Percentiles rank a stretch among this genome's conserved stretches.
These are phyloP conservation scores for Drosophila neotestacea DNA, from an alignment of 2,888 invertebrate species.

Conservation along the genomic window DNA sequence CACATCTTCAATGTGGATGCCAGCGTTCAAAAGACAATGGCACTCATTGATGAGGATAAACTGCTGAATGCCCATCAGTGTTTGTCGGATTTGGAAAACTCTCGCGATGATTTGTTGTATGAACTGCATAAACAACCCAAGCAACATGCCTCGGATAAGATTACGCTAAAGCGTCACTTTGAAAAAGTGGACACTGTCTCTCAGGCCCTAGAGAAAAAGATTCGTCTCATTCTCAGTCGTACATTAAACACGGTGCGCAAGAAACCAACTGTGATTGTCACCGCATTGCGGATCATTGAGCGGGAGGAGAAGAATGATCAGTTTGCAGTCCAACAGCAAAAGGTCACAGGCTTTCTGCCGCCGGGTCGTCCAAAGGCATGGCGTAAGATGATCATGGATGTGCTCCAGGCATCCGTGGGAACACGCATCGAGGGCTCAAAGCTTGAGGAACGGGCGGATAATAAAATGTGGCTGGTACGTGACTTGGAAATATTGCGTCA, in stretches of 20 bases:
- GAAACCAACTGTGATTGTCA: conserved; percentile 97
- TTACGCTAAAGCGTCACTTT: conserved; percentile 97
- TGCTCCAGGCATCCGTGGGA: conserved; percentile 91
- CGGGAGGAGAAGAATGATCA: conserved; percentile 98
- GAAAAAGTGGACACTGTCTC: conserved; percentile 97
- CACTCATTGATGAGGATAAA: conserved; percentile 97
- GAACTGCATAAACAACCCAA: conserved; percentile 97
- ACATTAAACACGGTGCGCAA: conserved; percentile 97
- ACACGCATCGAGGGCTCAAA: conserved; percentile 97
- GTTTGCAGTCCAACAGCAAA: conserved; percentile 89
- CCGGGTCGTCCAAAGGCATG: conserved; percentile 97
- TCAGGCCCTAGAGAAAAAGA: conserved; percentile 94
- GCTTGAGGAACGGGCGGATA: conserved; percentile 94
- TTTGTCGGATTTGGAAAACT: conserved; percentile 97
- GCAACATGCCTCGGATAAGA: conserved; percentile 93
- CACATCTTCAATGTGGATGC: conserved; percentile 99
- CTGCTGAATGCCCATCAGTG: conserved; percentile 97
- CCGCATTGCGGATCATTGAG: conserved; percentile 97
- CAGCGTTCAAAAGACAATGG: conserved; percentile 96
- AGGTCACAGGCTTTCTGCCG: conserved; percentile 93
- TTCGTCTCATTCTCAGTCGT: conserved; percentile 94
- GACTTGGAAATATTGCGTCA: conserved; percentile 96
- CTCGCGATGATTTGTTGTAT: conserved; percentile 96
- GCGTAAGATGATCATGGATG: conserved; percentile 94
- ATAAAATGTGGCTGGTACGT: conserved; percentile 98